These are phyloP conservation scores for Orycteropus afer DNA, from an alignment of 2,113 vertebrate genomes.

Conservation along the genomic window DNA sequence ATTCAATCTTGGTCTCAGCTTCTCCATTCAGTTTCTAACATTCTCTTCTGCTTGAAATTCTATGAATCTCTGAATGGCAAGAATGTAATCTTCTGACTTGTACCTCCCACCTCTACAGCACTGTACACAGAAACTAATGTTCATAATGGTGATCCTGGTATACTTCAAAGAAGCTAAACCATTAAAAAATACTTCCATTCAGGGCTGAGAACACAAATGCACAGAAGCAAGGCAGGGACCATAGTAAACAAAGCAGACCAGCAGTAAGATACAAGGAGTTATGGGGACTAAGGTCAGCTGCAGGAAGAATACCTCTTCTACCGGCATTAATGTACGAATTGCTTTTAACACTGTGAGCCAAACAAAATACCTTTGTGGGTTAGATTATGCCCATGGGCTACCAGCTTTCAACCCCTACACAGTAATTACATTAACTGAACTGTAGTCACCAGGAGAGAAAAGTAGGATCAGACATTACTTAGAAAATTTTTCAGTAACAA, in stretches of 20 bases:
- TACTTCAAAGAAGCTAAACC: background rate
- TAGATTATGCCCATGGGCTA: conserved; percentile 16
- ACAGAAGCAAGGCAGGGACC: background rate
- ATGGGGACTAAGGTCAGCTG: background rate
- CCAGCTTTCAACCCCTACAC: background rate
- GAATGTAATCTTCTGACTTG: background rate
- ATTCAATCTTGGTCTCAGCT: background rate
- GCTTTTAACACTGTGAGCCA: conserved; percentile 32
- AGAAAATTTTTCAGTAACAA: conserved; percentile 39
- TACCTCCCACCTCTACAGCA: background rate
- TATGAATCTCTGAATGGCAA: conserved; percentile 4
- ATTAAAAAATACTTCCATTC: background rate
- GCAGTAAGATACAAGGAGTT: background rate
- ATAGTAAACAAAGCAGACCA: background rate
- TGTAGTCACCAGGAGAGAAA: conserved; percentile 31
- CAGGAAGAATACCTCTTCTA: background rate
- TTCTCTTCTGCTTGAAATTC: conserved; percentile 13
- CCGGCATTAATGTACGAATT: background rate
- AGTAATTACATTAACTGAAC: conserved; percentile 8
- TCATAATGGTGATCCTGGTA: conserved; percentile 27
- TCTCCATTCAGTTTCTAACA: background rate
- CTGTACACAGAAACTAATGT: background rate
- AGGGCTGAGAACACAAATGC: background rate
- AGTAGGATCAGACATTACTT: conserved; percentile 9
- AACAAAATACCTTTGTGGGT: conserved; percentile 36